Evolutionary conservation across 2,888 invertebrate species (phyloP).

Genomic region (Mellilla xanthometata): DNA sequence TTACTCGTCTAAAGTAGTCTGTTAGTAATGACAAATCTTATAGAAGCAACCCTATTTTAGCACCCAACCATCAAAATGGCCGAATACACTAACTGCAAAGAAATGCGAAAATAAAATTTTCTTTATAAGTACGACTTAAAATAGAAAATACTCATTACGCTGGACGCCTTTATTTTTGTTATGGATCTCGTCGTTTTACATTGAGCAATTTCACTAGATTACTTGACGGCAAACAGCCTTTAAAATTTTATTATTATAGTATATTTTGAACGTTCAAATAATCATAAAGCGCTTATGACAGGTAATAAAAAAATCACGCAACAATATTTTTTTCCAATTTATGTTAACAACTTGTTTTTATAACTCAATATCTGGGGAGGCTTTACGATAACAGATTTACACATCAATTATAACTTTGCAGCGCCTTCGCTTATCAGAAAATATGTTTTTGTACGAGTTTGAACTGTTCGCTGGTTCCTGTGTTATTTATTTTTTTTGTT

Average conservation of each 20-base stretch:
- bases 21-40: too few relatives aligned
- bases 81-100: not conserved
- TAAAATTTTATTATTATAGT: constrained; percentile 72
- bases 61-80: too few relatives aligned
- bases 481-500: constrained; percentile 21
- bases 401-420: constrained; percentile 66
- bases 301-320: constrained; percentile 67
- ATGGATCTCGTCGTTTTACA: constrained; percentile 47
- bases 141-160: constrained; percentile 23
- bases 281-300: constrained; percentile 74
- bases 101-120: constrained; percentile 20
- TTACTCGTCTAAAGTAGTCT: too few relatives aligned
- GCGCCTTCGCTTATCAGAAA: constrained; percentile 43
- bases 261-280: constrained; percentile 69
- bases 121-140: constrained; percentile 15
- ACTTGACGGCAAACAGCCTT: constrained; percentile 60
- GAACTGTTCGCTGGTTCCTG: constrained; percentile 16
- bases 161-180: constrained; percentile 42
- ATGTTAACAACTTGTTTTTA: constrained; percentile 75
- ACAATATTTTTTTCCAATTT: constrained; percentile 76
- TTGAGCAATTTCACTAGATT: constrained; percentile 55
- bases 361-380: constrained; percentile 65
- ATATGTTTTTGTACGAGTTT: constrained; percentile 22
- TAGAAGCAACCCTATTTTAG: too few relatives aligned
- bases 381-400: constrained; percentile 68